These are phyloP conservation scores for Anthophora plumipes DNA, from an alignment of 2,888 invertebrate species.

Conservation along the genomic window DNA sequence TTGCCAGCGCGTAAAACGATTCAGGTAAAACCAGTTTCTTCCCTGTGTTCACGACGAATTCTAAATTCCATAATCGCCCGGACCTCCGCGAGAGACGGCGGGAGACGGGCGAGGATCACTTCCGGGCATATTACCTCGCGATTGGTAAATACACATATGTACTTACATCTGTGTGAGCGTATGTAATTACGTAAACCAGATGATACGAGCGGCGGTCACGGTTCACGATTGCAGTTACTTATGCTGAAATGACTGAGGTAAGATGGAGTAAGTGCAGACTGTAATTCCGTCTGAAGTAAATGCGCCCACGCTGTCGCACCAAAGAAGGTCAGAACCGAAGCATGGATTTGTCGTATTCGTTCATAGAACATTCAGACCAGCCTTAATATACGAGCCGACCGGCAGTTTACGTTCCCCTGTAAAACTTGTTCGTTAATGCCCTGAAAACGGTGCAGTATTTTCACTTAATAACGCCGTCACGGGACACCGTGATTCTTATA, in stretches of 20 bases:
- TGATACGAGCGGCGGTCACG: constrained; percentile 71
- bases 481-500: constrained; percentile 13
- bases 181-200: constrained; percentile 75
- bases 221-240: constrained; percentile 73
- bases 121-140: constrained; percentile 62
- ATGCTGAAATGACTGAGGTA: constrained; percentile 65
- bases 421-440: constrained; percentile 55
- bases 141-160: constrained; percentile 29
- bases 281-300: constrained; percentile 72
- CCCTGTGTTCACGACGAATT: constrained; percentile 22
- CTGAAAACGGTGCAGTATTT: constrained; percentile 54
- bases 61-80: constrained; percentile 12
- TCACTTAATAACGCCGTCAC: constrained; percentile 45
- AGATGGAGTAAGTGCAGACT: constrained; percentile 71
- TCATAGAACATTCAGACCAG: constrained; percentile 59
- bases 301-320: constrained; percentile 71
- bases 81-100: constrained; percentile 4
- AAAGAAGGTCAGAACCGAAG: constrained; percentile 72
- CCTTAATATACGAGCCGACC: constrained; percentile 50
- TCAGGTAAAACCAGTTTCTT: constrained; percentile 30
- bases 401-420: constrained; percentile 23
- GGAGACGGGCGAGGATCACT: constrained; percentile 37
- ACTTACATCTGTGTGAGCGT: constrained; percentile 18
- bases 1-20: constrained; percentile 11
- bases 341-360: constrained; percentile 70